These are phyloP conservation scores for Cheilosia urbana DNA, from an alignment of 2,888 invertebrate species.

Conservation along the genomic window DNA sequence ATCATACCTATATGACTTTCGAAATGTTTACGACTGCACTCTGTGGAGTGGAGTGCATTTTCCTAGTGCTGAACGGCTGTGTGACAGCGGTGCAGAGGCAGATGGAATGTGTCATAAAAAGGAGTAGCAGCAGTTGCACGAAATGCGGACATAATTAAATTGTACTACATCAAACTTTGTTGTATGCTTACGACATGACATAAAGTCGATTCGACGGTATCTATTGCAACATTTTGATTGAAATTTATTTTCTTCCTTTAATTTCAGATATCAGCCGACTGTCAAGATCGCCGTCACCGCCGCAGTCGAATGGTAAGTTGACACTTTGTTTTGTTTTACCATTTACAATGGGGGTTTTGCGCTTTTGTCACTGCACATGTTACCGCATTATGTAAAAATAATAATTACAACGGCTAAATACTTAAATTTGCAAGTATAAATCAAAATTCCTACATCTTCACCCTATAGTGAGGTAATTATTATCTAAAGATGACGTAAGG, in stretches of 20 bases:
- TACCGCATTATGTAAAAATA: too few species aligned
- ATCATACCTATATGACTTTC: conserved; percentile 23
- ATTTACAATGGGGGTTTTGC: neutral
- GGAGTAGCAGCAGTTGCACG: conserved; percentile 30
- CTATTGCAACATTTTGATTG: neutral
- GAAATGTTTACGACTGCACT: conserved; percentile 59
- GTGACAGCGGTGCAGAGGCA: conserved; percentile 26
- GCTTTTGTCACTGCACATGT: neutral
- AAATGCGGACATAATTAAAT: neutral
- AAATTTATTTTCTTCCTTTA: conserved; percentile 59
- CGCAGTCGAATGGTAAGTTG: conserved; percentile 89
- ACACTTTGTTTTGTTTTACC: neutral
- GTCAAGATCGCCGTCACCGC: conserved; percentile 91
- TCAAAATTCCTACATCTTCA: too few species aligned
- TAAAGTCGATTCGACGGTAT: too few species aligned
- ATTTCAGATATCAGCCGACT: conserved; percentile 85
- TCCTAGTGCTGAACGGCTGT: conserved; percentile 28
- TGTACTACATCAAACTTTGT: conserved; percentile 15
- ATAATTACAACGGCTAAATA: too few species aligned
- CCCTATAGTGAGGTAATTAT: too few species aligned
- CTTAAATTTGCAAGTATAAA: too few species aligned
- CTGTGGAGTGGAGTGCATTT: conserved; percentile 19
- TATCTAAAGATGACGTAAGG: neutral
- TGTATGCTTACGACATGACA: neutral
- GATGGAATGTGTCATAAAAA: conserved; percentile 26